phyloP scores from a whole-genome alignment of 2,888 invertebrate genomes.

The Stictocephala bisonia region DNA sequence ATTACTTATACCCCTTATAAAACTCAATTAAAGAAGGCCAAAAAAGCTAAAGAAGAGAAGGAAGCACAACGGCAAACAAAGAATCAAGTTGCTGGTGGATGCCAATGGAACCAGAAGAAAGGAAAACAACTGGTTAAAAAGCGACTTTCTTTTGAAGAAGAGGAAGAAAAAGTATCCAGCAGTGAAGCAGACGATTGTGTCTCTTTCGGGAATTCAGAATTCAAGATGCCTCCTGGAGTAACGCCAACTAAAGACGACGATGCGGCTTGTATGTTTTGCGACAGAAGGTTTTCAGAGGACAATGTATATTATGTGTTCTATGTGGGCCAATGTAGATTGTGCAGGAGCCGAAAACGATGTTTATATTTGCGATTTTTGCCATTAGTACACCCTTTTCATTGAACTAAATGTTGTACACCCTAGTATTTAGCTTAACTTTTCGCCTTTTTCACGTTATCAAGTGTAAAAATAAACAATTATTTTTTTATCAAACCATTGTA shows the following conservation, averaged over 20 bases:
- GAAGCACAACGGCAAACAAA: background rate
- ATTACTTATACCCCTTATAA: background rate
- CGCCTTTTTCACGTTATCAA: no score
- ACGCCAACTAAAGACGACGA: background rate
- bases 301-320: slow-evolving; percentile 16
- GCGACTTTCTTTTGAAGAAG: background rate
- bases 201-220: background rate
- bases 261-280: background rate
- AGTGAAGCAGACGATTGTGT: background rate
- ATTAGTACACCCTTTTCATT: no score
- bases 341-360: background rate
- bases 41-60: background rate
- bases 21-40: background rate
- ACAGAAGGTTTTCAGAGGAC: background rate
- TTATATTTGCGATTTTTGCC: slow-evolving; percentile 31
- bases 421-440: no score
- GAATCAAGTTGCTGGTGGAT: background rate
- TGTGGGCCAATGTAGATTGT: slow-evolving; percentile 7
- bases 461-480: no score
- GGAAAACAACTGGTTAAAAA: background rate
- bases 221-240: background rate
- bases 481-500: no score
- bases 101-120: background rate
- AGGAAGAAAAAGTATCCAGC: background rate
- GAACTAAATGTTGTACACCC: no score